A percentile compares a stretch with the other conserved stretches of the same genome.
These are phyloP conservation scores for Umimayanthus kanabou DNA, from an alignment of 92 coral and sea anemone species.

Conservation along the genomic window DNA sequence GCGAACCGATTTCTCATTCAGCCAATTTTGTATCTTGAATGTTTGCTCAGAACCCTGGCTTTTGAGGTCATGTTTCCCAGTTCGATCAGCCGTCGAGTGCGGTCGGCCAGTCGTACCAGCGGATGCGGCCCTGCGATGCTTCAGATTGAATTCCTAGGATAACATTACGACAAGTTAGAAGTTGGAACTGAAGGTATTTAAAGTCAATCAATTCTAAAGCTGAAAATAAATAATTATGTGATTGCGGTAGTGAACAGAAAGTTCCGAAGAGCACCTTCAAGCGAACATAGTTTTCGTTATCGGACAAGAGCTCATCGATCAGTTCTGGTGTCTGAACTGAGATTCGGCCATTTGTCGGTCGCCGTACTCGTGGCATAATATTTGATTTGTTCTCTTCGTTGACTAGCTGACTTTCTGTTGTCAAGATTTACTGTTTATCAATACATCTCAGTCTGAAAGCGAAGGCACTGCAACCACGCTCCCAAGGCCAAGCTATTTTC, in stretches of 20 bases:
- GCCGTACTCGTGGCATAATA: slow-evolving; percentile 66
- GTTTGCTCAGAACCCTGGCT: slow-evolving; percentile 62
- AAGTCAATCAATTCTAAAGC: not conserved
- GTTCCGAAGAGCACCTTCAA: slow-evolving; percentile 44
- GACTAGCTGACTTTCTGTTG: slow-evolving; percentile 55
- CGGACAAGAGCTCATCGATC: slow-evolving; percentile 78
- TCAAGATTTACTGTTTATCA: slow-evolving; percentile 21
- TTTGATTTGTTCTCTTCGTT: not conserved
- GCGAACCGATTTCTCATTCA: slow-evolving; percentile 86
- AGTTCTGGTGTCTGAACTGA: slow-evolving; percentile 92
- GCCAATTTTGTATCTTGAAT: slow-evolving; percentile 87
- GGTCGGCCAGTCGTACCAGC: slow-evolving; percentile 36
- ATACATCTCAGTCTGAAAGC: not conserved
- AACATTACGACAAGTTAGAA: not conserved
- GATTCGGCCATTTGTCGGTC: slow-evolving; percentile 72
- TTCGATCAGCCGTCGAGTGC: slow-evolving; percentile 27
- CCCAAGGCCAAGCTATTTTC: slow-evolving; percentile 39
- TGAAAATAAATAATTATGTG: not conserved
- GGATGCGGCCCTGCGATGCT: slow-evolving; percentile 39
- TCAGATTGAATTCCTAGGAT: slow-evolving; percentile 20
- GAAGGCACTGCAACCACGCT: not conserved
- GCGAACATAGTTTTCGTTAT: slow-evolving; percentile 53
- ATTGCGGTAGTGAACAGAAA: not conserved
- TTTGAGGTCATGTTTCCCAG: slow-evolving; percentile 18
- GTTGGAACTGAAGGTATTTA: slow-evolving; percentile 4